Base-by-base conservation (phyloP, 2,113 vertebrate species). In the Pachypanchax playfairii region DNA sequence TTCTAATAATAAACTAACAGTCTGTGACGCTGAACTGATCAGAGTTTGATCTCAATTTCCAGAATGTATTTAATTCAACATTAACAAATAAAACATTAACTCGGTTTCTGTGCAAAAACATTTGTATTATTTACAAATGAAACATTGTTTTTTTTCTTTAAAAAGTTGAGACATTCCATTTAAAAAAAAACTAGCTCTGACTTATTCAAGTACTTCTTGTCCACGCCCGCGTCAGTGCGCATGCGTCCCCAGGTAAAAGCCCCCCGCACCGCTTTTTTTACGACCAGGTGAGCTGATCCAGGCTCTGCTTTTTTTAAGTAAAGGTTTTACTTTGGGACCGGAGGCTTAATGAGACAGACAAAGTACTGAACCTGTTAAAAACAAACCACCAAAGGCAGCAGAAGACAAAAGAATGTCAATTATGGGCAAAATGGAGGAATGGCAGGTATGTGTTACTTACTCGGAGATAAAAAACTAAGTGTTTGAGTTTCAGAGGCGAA, bases 381-480 rank as follows among this genome's bases (percentile, higher is more conserved):
- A 68, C 38, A 65, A 60, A 49, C 13, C 43, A 63, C 73, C 70
- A 84, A 60, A 80, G 61, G 72, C 64, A 64, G 60, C 69, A 80
- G 79, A 89, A 75, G 82, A 90, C 75, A 83, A 77, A n/a, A 92
- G 71, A 86, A 97, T 98, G 95, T 97, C 96, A 91, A 77, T 98
- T 86, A 94, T 96, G 87, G 95, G 93, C 87, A 95, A 94, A 92
- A 97, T 97, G 94, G 94, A 93, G 77, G 96, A 97, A 84, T 98
- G 96, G 96, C 95, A 97, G 96, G 96, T 96, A 96, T 77, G 91
- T 91, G 76, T 24, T 76, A 48, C 80, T 87, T 84, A 63, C 71
- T 86, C 90, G 76, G 74, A 78, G 56, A 78, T 60, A 82, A 85
- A 81, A 57, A 80, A 47, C 28, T 61, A 24, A 33, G 65, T 22